phyloP scores from a whole-genome alignment of 2,797 vertebrate species.

The Poecile montanus region DNA sequence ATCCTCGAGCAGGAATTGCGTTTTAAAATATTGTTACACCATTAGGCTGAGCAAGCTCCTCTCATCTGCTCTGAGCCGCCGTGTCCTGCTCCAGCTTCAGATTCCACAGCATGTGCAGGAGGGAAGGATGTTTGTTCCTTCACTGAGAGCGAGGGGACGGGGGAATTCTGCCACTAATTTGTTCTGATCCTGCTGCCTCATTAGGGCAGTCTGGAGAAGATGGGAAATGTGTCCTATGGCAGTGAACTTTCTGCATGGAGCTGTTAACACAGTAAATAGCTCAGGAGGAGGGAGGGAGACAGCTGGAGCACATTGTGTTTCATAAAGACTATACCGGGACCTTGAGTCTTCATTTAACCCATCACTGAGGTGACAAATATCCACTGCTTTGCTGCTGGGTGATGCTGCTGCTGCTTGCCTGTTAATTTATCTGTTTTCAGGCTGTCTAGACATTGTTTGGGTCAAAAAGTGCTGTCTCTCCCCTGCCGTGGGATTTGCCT shows the following conservation, averaged over 20 bases:
- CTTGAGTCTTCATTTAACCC: constrained; percentile 69
- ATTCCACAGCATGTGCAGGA: not conserved
- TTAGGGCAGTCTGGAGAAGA: constrained; percentile 33
- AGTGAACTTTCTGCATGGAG: constrained; percentile 52
- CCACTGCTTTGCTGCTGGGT: constrained; percentile 66
- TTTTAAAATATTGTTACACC: not conserved
- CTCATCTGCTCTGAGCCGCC: not conserved
- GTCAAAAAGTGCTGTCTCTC: constrained; percentile 71
- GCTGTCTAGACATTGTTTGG: constrained; percentile 80
- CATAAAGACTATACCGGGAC: constrained; percentile 42
- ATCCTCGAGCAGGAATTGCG: not conserved
- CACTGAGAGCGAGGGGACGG: not conserved
- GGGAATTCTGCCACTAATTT: constrained; percentile 65
- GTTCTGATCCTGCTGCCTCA: constrained; percentile 59
- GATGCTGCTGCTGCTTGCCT: constrained; percentile 69
- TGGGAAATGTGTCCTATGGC: constrained; percentile 30
- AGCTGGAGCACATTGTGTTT: constrained; percentile 71
- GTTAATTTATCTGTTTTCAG: constrained; percentile 79
- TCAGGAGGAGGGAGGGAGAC: constrained; percentile 61
- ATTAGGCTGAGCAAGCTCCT: constrained; percentile 2
- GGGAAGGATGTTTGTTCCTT: constrained; percentile 25
- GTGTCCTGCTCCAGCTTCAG: not conserved
- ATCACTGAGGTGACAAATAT: constrained; percentile 81
- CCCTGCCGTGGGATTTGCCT: constrained; percentile 63
- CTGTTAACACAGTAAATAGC: constrained; percentile 61